Base-by-base conservation (phyloP, 1,140 invertebrate species). In the Bombus impatiens region DNA sequence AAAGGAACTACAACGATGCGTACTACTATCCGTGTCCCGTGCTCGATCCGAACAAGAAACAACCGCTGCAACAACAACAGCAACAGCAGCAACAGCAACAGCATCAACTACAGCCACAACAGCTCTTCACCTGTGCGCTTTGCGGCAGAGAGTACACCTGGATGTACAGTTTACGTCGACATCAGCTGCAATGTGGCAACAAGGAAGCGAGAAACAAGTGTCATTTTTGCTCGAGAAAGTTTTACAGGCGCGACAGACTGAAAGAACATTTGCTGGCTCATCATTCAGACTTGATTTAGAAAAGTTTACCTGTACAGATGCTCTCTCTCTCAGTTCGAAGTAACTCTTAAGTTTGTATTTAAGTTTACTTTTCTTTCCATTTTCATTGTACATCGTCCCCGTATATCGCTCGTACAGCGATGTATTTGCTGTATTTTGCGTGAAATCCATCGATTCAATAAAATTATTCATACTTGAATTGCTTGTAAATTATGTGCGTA, bases 191-290 rank as follows among this genome's bases (percentile, higher is more conserved):
- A 35, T 93, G 92, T 78, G 92, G 92, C 15, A 89, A 93, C 77
- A 93, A 93, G 42, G 91, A 93, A 82, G 90, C 90, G 57, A 92
- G 88, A 78, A 92, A 88, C 80, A 87, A 91, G 75, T 93, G 93
- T 77, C 59, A 86, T n/a, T 88, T 92, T 8, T 93, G 92, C 70
- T 71, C 84, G n/a, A 93, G 89, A 35, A 92, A 91, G 65, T 93
- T 93, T 72, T 93, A 91, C 71, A 90, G 92, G 35, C 80, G 88
- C 8, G 92, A 93, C 44, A 86, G 92, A 59, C 75, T 93, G 32
- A 93, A 92, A 76, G 91, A 93, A 68, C 93, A 93, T 44, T 78
- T 88, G 28, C 13, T 70, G 13, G 71, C 72, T 0, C 86, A 88
- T 67, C 86, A 87, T 42, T 9, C 86, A 1, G 75, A 84, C 1